Conservation (phyloP, 2,113 vertebrate species). For the Oxyruncus cristatus region DNA sequence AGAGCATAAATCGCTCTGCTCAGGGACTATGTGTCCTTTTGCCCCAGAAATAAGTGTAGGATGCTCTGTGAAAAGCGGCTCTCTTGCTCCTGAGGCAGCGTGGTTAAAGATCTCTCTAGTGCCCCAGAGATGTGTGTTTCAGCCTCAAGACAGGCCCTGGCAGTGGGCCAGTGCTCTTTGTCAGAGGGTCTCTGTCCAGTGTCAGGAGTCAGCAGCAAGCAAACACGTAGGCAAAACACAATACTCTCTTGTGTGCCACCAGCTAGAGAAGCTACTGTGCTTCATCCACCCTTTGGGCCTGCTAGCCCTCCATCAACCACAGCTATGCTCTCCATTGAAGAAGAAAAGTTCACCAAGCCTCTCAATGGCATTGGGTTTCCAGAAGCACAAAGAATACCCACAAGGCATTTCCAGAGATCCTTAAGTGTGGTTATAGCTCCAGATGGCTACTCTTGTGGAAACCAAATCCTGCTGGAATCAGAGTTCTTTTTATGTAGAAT, state of each 20-base stretch:
- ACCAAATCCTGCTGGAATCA: neutral
- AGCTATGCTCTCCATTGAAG: neutral
- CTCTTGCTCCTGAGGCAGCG: neutral
- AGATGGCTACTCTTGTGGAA: neutral
- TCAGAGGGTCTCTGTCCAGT: conserved; percentile 15
- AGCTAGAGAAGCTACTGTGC: conserved; percentile 3
- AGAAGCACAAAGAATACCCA: conserved; percentile 31
- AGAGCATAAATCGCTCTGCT: neutral
- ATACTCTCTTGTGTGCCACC: neutral
- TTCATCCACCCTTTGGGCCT: neutral
- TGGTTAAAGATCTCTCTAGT: neutral
- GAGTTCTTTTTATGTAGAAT: neutral
- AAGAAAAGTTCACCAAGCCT: neutral
- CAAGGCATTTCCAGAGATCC: neutral
- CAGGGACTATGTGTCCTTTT: neutral
- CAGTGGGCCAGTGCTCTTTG: fast-evolving
- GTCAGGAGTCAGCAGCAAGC: neutral
- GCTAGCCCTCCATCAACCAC: neutral
- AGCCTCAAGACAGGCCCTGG: neutral
- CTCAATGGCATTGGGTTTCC: neutral
- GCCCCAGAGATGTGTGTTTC: neutral
- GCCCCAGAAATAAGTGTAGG: neutral
- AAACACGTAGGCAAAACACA: neutral
- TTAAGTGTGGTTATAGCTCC: conserved; percentile 34
- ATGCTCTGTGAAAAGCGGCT: neutral